Conservation (phyloP, 2,797 vertebrate species). For the Adrianichthys oophorus region DNA sequence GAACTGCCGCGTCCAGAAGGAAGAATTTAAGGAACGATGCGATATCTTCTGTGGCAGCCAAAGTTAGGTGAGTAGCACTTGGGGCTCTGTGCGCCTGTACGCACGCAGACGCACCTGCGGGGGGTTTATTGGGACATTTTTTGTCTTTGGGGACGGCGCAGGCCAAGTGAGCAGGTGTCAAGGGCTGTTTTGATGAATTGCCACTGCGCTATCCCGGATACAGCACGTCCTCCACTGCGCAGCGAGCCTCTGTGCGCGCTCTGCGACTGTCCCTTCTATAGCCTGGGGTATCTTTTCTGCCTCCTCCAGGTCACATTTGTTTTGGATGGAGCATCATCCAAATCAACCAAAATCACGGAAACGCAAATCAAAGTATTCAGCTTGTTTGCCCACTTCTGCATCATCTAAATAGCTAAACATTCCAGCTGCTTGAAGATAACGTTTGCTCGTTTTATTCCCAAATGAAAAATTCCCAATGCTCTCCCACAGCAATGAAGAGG, state of each 20-base stretch:
- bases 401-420: slow-evolving; percentile 1
- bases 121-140: not conserved
- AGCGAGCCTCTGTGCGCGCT: slow-evolving; percentile 26
- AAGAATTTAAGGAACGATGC: slow-evolving; percentile 94
- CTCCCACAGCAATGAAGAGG: not conserved
- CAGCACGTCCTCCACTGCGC: slow-evolving; percentile 33
- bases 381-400: not conserved
- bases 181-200: slow-evolving; percentile 19
- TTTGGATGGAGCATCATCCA: slow-evolving; percentile 63
- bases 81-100: not conserved
- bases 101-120: not conserved
- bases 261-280: slow-evolving; percentile 47
- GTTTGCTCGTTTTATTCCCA: not conserved
- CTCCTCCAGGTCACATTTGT: slow-evolving; percentile 5
- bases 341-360: slow-evolving; percentile 65
- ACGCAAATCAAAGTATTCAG: slow-evolving; percentile 22
- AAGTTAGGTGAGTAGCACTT: slow-evolving; percentile 90
- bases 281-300: slow-evolving; percentile 2
- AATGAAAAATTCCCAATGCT: no score
- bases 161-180: slow-evolving; percentile 27
- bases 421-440: not conserved
- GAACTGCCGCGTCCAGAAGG: slow-evolving; percentile 94
- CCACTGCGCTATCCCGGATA: slow-evolving; percentile 41
- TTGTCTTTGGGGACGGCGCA: slow-evolving; percentile 1
- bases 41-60: slow-evolving; percentile 95